Percentiles rank a stretch among this genome's conserved stretches.
These are phyloP conservation scores for Sesia bembeciformis DNA, from an alignment of 2,888 invertebrate genomes.

Conservation along the genomic window DNA sequence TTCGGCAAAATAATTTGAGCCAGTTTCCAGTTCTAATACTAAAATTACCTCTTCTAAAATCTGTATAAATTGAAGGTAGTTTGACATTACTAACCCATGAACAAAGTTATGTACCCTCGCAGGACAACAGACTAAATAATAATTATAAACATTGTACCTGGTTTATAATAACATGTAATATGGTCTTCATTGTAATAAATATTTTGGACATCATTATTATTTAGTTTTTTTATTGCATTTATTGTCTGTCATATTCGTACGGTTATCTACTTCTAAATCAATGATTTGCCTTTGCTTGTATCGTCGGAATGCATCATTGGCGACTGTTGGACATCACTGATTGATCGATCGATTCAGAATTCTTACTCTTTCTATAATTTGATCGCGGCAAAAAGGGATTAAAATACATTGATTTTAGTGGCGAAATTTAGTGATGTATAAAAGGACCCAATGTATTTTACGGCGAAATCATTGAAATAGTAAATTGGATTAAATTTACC, in stretches of 20 bases:
- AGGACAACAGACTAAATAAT: slow-evolving; percentile 26
- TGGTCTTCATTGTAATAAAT: slow-evolving; percentile 69
- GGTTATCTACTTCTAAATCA: no score
- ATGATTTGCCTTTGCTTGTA: no score
- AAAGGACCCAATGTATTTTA: no score
- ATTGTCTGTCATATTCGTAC: neutral
- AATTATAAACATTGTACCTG: slow-evolving; percentile 69
- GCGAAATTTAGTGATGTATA: no score
- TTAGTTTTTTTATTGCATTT: slow-evolving; percentile 3
- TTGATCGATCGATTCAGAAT: no score
- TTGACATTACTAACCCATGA: slow-evolving; percentile 10
- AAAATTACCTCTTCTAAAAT: neutral
- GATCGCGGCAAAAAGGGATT: no score
- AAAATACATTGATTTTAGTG: no score
- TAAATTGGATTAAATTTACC: no score
- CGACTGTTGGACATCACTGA: no score
- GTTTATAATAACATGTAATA: slow-evolving; percentile 64
- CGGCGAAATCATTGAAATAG: no score
- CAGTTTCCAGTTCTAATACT: neutral
- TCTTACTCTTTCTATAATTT: no score
- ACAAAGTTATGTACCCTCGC: slow-evolving; percentile 21
- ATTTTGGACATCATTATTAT: slow-evolving; percentile 50
- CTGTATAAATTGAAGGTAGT: slow-evolving; percentile 6
- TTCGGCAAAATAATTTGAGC: neutral
- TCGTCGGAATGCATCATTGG: no score